Conservation (phyloP, 2,888 invertebrate species). For the Panopea generosa region DNA sequence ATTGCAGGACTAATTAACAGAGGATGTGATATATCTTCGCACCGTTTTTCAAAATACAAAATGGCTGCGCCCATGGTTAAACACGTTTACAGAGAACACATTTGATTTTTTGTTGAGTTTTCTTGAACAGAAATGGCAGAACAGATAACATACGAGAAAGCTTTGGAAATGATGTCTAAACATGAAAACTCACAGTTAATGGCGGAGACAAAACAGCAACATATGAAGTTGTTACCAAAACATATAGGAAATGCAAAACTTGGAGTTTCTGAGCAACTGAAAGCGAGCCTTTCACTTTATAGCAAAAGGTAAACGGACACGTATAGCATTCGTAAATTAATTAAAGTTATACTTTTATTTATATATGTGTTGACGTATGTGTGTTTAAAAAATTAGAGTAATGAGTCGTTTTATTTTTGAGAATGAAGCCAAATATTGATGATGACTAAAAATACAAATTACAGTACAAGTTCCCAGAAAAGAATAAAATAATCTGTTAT, state of each 20-base stretch:
- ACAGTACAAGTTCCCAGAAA: too few species aligned
- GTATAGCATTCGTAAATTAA: too few species aligned
- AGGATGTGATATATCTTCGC: conserved; percentile 4
- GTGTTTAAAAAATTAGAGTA: too few species aligned
- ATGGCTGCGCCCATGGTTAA: conserved; percentile 36
- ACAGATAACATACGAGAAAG: conserved; percentile 12
- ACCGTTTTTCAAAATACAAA: conserved; percentile 20
- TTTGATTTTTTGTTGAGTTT: too few species aligned
- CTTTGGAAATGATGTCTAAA: conserved; percentile 13
- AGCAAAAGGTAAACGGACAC: conserved; percentile 52
- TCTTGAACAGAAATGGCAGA: conserved; percentile 4
- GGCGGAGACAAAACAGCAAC: conserved; percentile 42
- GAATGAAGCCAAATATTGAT: too few species aligned
- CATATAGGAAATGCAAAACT: conserved; percentile 58
- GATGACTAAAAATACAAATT: too few species aligned
- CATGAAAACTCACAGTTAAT: conserved; percentile 58
- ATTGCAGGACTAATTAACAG: too few species aligned
- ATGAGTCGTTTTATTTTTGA: too few species aligned
- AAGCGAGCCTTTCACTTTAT: conserved; percentile 53
- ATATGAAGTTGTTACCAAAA: conserved; percentile 66
- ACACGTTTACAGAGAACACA: background rate
- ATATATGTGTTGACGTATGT: too few species aligned
- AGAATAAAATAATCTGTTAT: too few species aligned
- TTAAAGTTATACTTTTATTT: too few species aligned
- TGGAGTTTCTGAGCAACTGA: conserved; percentile 65